phyloP scores from a whole-genome alignment of 1,140 invertebrate species.

The Papilio helenus region DNA sequence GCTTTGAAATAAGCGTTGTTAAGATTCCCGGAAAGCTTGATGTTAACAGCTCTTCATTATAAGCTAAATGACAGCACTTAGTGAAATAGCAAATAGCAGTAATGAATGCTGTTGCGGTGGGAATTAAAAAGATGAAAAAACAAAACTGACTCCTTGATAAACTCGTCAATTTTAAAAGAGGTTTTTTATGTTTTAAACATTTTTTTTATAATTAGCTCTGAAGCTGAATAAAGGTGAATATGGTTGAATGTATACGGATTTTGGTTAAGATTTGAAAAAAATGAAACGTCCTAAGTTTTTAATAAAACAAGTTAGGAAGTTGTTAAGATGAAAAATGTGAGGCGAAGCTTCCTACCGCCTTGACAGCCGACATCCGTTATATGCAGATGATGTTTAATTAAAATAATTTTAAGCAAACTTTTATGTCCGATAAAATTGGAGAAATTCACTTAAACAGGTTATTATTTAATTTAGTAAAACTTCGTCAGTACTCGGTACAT shows the following conservation, averaged over 20 bases:
- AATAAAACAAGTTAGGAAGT: constrained; percentile 5
- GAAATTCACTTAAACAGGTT: background rate
- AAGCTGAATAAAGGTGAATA: background rate
- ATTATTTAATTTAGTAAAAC: background rate
- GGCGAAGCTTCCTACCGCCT: constrained; percentile 2
- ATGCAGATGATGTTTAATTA: constrained; percentile 24
- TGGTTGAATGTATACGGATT: background rate
- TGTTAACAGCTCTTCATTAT: constrained; percentile 7
- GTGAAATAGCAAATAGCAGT: background rate
- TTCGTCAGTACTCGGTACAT: background rate
- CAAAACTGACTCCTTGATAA: background rate
- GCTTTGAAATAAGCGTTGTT: background rate
- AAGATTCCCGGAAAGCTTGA: background rate
- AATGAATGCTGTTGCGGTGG: background rate
- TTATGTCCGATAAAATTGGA: background rate
- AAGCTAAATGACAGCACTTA: constrained; percentile 1
- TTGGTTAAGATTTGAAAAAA: background rate
- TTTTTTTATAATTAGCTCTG: background rate
- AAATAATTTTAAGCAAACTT: background rate
- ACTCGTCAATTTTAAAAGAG: background rate
- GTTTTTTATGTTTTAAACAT: background rate
- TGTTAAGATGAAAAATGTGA: constrained; percentile 23
- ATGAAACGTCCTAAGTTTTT: background rate
- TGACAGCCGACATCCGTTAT: constrained; percentile 3
- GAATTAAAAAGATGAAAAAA: background rate